Base-by-base conservation (phyloP, 2,888 invertebrate genomes). In the Stenodema calcarata region DNA sequence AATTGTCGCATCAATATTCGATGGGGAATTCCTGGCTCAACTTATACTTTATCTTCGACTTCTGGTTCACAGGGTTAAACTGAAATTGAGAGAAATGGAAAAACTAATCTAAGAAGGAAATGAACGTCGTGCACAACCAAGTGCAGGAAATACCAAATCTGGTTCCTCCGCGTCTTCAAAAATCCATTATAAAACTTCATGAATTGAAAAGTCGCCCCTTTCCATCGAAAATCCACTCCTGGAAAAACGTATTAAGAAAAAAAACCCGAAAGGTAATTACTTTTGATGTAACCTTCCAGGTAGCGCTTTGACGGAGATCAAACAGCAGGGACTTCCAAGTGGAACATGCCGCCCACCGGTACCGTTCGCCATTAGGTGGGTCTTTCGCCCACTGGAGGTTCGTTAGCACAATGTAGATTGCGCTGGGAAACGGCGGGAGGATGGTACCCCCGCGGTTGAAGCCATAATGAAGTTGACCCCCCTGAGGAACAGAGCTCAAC, bases 321-420 rank as follows among this genome's bases (percentile, higher is more conserved):
- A 78, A 78, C 78, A 44, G 18, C 18, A 44, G 9, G 62, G 62
- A 44, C 42, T 28, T 41, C 30, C 23, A 78, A 44, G 42, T 27
- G 42, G 18, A 27, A 70, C 70, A 44, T 23, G 18, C 2, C 4
- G 4, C 28, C 35, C 35, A 28, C 73, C 23, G 27, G 14, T 73
- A n/a, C 73, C 30, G 23, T 23, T 7, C 44, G 44, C 41, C 78
- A 78, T 78, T 78, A 78, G 78, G 78, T 78, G 44, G 44, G n/a
- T 78, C 78, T 42, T 78, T 12, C 78, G 18, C 35, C 14, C 42
- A 18, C 27, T n/a, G 44, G 27, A 42, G 78, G 78, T 78, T 78
- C 78, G 78, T 78, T 78, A 78, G 78, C 78, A 78, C 78, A 78
- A 78, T 78, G 78, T 78, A 44, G 78, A 78, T 78, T 78, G 78